A percentile compares a stretch with the other conserved stretches of the same genome.
These are phyloP conservation scores for Acipenser oxyrinchus DNA, from an alignment of 2,797 vertebrate genomes.

Conservation along the genomic window DNA sequence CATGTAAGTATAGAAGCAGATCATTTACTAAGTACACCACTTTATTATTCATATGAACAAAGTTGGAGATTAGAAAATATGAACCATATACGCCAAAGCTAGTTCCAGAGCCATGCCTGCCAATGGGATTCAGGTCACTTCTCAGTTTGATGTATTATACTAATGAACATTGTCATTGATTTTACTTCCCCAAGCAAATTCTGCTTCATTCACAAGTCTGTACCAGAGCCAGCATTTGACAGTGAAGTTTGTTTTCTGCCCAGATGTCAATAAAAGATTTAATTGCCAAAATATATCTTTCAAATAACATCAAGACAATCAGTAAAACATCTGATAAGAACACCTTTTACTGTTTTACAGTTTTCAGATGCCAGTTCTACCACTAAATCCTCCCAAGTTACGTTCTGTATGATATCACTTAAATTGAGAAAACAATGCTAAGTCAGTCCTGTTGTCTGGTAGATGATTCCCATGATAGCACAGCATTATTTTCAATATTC, in stretches of 20 bases:
- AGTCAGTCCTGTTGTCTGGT: slow-evolving; percentile 68
- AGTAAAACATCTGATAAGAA: background rate
- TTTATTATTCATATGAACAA: no score
- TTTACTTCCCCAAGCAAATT: background rate
- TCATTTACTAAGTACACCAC: no score
- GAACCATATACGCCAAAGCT: no score
- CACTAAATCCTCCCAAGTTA: slow-evolving; percentile 61
- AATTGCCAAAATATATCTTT: background rate
- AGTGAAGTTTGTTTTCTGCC: background rate
- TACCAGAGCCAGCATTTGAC: background rate
- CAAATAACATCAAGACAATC: background rate
- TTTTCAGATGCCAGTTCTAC: slow-evolving; percentile 51
- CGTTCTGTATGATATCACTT: slow-evolving; percentile 62
- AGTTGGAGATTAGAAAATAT: no score
- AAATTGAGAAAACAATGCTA: slow-evolving; percentile 67
- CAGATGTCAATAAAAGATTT: background rate
- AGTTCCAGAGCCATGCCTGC: background rate
- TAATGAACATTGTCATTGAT: background rate
- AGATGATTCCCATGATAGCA: slow-evolving; percentile 68
- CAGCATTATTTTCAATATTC: slow-evolving; percentile 72
- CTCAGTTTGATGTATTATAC: background rate
- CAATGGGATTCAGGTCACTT: background rate
- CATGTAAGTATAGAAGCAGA: no score
- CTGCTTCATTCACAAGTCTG: background rate
- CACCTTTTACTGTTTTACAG: background rate